A percentile compares a stretch with the other conserved stretches of the same genome.
Conservation (phyloP, 1,140 invertebrate species). For the Elysia chlorotica region DNA sequence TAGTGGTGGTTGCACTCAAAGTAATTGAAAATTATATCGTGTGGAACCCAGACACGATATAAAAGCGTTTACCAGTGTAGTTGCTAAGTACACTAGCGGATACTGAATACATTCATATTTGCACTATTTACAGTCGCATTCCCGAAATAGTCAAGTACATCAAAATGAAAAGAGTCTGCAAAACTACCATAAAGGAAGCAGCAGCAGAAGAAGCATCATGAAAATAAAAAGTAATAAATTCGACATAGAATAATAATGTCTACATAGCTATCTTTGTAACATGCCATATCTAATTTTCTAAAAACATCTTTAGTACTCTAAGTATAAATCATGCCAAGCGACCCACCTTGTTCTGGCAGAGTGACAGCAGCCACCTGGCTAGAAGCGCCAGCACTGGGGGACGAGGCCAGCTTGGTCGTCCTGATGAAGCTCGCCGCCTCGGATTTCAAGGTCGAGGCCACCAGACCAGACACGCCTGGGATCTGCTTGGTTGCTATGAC, state of each 20-base stretch:
- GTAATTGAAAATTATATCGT: too few relatives aligned
- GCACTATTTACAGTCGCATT: too few relatives aligned
- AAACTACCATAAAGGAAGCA: neutral
- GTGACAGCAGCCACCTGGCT: neutral
- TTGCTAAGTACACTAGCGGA: too few relatives aligned
- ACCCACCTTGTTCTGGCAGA: constrained; percentile 22
- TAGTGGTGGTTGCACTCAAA: too few relatives aligned
- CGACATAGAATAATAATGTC: too few relatives aligned
- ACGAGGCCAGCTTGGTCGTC: constrained; percentile 30
- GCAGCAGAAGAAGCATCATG: neutral
- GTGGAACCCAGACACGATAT: too few relatives aligned
- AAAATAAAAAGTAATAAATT: neutral
- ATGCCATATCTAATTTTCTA: neutral
- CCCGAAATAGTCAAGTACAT: too few relatives aligned
- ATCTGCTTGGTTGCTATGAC: constrained; percentile 39
- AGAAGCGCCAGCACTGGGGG: constrained; percentile 26
- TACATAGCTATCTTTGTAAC: neutral
- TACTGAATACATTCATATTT: too few relatives aligned
- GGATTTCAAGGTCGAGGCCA: constrained; percentile 34
- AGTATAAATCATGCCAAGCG: neutral
- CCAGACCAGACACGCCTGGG: constrained; percentile 35
- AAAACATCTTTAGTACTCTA: neutral
- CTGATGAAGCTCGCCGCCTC: constrained; percentile 47
- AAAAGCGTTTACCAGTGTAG: too few relatives aligned
- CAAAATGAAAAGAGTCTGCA: too few relatives aligned